Evolutionary conservation across 2,797 vertebrate genomes (phyloP), one percentile per base, ranked within the genome.

Genomic region (Chromobotia macracanthus): DNA sequence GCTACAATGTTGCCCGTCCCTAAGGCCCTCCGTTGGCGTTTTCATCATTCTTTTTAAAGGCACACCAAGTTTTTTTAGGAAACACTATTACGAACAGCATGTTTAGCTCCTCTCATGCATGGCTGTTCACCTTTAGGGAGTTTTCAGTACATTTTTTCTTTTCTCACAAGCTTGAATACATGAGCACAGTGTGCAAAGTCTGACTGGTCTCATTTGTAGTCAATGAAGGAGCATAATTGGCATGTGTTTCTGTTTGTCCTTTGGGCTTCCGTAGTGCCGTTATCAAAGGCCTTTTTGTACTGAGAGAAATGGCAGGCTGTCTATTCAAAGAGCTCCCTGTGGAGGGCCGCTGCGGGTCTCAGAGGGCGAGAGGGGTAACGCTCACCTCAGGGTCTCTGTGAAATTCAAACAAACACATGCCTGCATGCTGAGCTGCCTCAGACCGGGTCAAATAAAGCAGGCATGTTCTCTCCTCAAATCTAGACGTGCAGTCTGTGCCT

Each of bases 271-370:
- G 67, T 80, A 75, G 70, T 69, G 58, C 46, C 50, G 69, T 77
- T 81, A 84, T 83, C 82, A 85, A 83, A 84, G 76, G 25, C 21
- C 71, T 58, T 67, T 51, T 81, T 80, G 50, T 83, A 63, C 56
- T 21, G 50, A 80, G 75, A 82, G 46, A 79, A 66, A 81, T 73
- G 55, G 48, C 63, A 73, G 78, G 75, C 76, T 66, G 66, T 65
- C 79, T 80, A 72, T 79, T 85, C 55, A n/a, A 77, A 82, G 66
- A 73, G 65, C 58, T 75, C 58, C 78, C 71, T 81, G 81, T 77
- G 35, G 76, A 77, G 70, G 79, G 70, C 44, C 60, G 66, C 56
- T 67, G 78, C 46, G 67, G 50, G 56, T 72, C 74, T 73, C 66
- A 75, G 72, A 81, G 75, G 68, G 25, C 46, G 50, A 67, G 60